Percentiles rank a stretch among this genome's conserved stretches.
These are phyloP conservation scores for Pyrocephalus nanus DNA, from an alignment of 2,797 vertebrate genomes.

Conservation along the genomic window DNA sequence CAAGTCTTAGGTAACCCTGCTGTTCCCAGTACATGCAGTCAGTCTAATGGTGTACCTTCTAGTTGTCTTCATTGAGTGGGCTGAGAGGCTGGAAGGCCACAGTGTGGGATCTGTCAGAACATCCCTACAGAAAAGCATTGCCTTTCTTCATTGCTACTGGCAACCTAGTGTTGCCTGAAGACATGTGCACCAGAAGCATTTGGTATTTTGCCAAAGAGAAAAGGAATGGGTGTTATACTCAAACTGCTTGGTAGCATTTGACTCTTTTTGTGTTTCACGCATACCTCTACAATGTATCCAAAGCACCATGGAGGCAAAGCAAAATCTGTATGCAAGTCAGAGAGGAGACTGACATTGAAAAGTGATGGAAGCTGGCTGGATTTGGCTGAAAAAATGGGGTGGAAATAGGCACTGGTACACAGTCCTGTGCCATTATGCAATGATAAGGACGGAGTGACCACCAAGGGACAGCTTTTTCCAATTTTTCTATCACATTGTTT, in stretches of 20 bases:
- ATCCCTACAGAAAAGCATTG: background rate
- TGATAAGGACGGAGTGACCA: background rate
- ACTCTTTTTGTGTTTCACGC: background rate
- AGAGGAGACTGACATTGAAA: background rate
- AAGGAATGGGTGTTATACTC: conserved; percentile 6
- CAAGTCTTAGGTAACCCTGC: background rate
- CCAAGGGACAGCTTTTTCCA: background rate
- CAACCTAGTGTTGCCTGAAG: conserved; percentile 2
- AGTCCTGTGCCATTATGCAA: background rate
- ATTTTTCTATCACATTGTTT: background rate
- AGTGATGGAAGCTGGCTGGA: background rate
- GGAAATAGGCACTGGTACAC: background rate
- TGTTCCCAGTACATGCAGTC: background rate
- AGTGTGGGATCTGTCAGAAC: background rate
- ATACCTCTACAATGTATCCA: background rate
- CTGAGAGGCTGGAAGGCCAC: background rate
- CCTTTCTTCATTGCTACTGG: background rate
- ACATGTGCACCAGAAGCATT: background rate
- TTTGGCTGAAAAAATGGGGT: background rate
- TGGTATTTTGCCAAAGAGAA: conserved; percentile 11
- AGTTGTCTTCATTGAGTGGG: background rate
- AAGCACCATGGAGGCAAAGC: background rate
- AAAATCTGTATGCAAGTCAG: background rate
- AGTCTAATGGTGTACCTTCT: background rate
- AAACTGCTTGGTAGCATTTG: background rate